phyloP scores from a whole-genome alignment of 2,797 vertebrate species.

The Pogoniulus pusillus region DNA sequence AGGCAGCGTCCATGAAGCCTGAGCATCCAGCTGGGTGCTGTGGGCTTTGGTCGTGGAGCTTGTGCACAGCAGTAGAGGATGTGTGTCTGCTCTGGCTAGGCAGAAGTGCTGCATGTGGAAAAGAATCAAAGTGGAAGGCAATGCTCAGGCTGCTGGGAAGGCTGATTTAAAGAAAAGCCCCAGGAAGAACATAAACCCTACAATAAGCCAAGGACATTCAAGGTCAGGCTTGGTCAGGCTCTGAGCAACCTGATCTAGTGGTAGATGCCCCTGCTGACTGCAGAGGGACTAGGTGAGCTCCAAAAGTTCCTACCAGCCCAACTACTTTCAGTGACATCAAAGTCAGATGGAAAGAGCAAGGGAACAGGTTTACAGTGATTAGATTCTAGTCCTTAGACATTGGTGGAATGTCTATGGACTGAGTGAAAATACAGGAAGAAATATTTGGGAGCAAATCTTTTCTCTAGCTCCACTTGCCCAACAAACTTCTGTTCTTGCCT shows the following conservation, averaged over 20 bases:
- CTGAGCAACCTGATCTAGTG: too few species aligned
- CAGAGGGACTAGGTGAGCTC: too few species aligned
- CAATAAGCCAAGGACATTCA: neutral
- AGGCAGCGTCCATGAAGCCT: too few species aligned
- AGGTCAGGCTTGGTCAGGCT: too few species aligned
- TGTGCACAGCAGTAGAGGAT: fast-evolving
- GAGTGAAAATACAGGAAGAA: neutral
- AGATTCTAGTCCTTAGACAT: neutral
- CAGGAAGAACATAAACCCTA: neutral
- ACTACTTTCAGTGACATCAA: neutral
- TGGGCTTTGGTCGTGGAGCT: neutral
- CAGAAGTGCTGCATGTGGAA: neutral
- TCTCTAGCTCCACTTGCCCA: neutral
- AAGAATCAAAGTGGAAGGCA: neutral
- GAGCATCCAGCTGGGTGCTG: neutral
- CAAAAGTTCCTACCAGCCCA: too few species aligned
- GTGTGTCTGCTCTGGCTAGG: neutral
- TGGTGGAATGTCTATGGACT: neutral
- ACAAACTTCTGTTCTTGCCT: neutral
- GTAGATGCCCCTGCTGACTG: too few species aligned
- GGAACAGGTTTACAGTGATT: neutral
- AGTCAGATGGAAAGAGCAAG: neutral
- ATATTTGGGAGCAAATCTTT: neutral
- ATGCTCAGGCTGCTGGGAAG: neutral
- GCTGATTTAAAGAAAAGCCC: neutral